Evolutionary conservation across 2,113 vertebrate species (phyloP), one percentile per base, ranked within the genome.

Genomic region (Apteryx mantelli): DNA sequence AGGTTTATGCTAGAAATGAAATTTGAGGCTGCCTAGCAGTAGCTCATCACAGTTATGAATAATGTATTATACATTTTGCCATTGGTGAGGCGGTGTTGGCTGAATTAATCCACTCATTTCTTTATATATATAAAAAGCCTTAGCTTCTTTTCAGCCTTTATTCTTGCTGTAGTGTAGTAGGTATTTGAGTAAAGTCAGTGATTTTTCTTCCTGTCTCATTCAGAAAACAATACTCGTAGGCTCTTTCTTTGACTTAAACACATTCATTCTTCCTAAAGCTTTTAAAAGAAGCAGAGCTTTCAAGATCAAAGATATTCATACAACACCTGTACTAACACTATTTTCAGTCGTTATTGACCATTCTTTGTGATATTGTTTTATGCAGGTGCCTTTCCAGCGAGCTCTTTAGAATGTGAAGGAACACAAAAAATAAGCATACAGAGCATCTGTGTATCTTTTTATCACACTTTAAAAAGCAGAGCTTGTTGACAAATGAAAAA

Each of bases 311-410:
- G 98, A 97, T 97, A 97, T 95, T 95, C 95, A 81, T 84, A 60
- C 96, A 97, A 94, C 98, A 98, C 98, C 98, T 98, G 98, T 98
- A 96, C 98, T 97, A 98, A 98, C 98, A 98, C 91, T 95, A 93
- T 96, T 96, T 96, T 97, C 97, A 94, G 95, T 95, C 93, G 34
- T 97, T 96, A 95, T 96, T 97, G 98, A 97, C 98, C 97, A 97
- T 97, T 98, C 98, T 98, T 96, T 97, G 96, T 97, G 96, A 96
- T 97, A 95, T 70, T 97, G 94, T 97, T 98, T 97, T 96, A 95
- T 83, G 95, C 97, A 98, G 98, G 98, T 98, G 98, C 95, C 84
- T 97, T 98, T 96, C 88, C 56, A 77, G 92, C 58, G 80, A 94
- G 97, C 90, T 97, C 84, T 96, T 96, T 95, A 95, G 97, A 97